Percentiles rank a stretch among this genome's conserved stretches.
phyloP scores from a whole-genome alignment of 2,797 vertebrate species.

The Pterois miles region DNA sequence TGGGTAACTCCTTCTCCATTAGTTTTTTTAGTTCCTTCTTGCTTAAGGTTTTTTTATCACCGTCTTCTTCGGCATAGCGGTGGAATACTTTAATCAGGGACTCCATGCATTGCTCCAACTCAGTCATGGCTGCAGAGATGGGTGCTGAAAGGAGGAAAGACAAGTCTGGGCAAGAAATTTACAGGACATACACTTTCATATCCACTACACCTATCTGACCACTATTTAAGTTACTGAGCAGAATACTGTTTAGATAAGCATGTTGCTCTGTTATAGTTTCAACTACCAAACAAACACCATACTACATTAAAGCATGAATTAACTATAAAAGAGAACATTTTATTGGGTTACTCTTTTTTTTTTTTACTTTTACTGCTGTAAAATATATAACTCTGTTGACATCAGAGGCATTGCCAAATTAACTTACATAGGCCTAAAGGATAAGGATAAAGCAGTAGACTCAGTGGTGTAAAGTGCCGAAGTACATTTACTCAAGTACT shows the following conservation, averaged over 20 bases:
- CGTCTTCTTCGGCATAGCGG: conserved; percentile 65
- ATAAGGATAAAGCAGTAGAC: neutral
- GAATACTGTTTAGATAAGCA: neutral
- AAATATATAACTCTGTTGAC: no score
- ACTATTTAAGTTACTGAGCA: neutral
- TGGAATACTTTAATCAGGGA: conserved; percentile 80
- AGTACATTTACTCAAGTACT: no score
- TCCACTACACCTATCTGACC: neutral
- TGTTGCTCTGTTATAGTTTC: neutral
- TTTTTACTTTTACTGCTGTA: neutral
- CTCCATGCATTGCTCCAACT: conserved; percentile 80
- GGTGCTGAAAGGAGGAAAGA: conserved; percentile 23
- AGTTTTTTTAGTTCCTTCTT: conserved; percentile 84
- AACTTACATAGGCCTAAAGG: neutral
- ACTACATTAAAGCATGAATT: neutral
- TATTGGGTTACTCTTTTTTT: neutral
- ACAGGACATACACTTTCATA: neutral
- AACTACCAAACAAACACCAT: neutral
- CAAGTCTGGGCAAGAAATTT: neutral
- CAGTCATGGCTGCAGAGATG: conserved; percentile 76
- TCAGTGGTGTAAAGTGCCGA: no score
- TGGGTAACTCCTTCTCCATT: conserved; percentile 85
- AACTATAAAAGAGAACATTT: neutral
- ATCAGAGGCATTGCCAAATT: neutral
- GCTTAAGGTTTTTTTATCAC: conserved; percentile 64